Conservation (phyloP, 1,140 invertebrate genomes). For the Acromyrmex echinatior region DNA sequence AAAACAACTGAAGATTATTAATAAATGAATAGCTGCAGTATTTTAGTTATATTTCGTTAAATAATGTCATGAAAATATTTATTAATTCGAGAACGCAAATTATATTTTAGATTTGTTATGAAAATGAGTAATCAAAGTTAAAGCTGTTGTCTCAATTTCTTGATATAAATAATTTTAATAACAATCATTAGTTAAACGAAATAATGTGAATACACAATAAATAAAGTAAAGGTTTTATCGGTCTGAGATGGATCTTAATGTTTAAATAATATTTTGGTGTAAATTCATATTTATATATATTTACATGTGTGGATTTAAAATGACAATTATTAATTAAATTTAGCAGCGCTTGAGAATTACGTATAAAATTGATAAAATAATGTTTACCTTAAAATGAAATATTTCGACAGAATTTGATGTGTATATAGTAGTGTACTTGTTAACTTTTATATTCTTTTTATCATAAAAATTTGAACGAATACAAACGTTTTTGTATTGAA, state of each 20-base stretch:
- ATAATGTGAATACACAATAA: too few species aligned
- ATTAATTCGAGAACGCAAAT: background rate
- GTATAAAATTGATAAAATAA: background rate
- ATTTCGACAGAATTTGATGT: background rate
- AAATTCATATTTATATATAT: too few species aligned
- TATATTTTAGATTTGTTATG: background rate
- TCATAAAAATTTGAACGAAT: background rate
- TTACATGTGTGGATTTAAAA: too few species aligned
- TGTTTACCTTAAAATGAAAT: background rate
- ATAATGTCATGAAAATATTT: background rate
- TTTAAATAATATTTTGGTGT: too few species aligned
- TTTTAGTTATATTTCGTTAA: background rate
- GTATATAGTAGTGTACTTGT: background rate
- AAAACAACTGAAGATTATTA: background rate
- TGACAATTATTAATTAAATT: background rate
- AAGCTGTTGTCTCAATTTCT: background rate
- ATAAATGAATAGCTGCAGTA: background rate
- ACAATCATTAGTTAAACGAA: background rate
- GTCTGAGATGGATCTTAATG: too few species aligned
- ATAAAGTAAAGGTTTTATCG: too few species aligned
- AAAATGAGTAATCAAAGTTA: background rate
- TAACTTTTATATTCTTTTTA: background rate
- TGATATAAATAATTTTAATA: background rate
- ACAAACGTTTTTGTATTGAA: slow-evolving; percentile 31
- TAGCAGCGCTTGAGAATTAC: background rate